phyloP scores from a whole-genome alignment of 2,113 vertebrate species.

The Gila orcuttii region DNA sequence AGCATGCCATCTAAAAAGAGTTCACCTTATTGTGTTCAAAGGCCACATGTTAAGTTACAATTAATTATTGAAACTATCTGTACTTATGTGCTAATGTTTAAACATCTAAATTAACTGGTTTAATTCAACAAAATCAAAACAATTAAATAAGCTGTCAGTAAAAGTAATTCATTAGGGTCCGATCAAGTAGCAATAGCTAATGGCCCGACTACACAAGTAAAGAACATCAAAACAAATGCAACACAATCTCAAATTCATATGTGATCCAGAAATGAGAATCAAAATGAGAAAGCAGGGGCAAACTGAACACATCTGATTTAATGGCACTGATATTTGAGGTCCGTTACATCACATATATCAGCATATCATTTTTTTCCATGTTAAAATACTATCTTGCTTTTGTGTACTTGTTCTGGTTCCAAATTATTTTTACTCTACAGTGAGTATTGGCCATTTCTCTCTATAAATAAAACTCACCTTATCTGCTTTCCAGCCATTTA shows the following conservation, averaged over 20 bases:
- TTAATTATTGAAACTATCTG: not conserved
- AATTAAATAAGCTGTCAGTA: not conserved
- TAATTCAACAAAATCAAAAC: not conserved
- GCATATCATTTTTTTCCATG: not conserved
- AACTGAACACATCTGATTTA: too few species aligned
- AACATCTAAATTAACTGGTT: not conserved
- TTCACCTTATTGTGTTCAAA: not conserved
- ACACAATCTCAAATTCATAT: too few species aligned
- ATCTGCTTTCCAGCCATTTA: constrained; percentile 72
- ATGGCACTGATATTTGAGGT: not conserved
- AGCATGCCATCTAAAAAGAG: not conserved
- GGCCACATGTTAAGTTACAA: not conserved
- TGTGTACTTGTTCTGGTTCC: not conserved
- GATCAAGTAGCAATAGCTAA: not conserved
- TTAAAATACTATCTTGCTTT: not conserved
- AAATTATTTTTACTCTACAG: not conserved
- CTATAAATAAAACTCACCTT: constrained; percentile 59
- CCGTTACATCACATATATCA: not conserved
- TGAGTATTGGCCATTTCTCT: not conserved
- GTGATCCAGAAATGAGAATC: too few species aligned
- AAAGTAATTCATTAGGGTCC: not conserved
- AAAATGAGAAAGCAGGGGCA: too few species aligned
- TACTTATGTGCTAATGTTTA: too few species aligned
- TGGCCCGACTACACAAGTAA: not conserved
- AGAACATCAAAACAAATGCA: not conserved